Conservation (phyloP, 2,113 vertebrate genomes). For the Corvus hawaiiensis region DNA sequence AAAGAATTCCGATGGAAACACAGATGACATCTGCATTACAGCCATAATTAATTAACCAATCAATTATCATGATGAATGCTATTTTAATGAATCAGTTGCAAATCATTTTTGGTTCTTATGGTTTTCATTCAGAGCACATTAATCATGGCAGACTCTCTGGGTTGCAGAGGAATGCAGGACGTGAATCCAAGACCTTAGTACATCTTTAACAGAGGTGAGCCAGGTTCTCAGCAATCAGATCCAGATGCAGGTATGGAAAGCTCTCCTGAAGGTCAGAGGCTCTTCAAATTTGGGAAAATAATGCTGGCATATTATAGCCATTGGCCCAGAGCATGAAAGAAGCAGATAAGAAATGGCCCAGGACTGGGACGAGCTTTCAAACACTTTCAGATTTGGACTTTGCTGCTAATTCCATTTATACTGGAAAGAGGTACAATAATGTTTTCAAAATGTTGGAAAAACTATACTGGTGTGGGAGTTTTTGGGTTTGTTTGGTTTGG, state of each 20-base stretch:
- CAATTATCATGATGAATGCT: conserved; percentile 74
- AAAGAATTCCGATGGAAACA: conserved; percentile 65
- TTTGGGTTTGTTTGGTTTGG: background rate
- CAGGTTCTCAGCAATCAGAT: background rate
- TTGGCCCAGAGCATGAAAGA: background rate
- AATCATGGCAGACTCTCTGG: conserved; percentile 60
- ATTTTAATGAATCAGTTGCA: conserved; percentile 72
- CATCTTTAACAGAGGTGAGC: background rate
- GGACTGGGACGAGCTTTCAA: background rate
- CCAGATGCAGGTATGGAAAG: conserved; percentile 11
- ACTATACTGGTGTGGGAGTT: accelerated
- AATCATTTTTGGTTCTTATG: conserved; percentile 69
- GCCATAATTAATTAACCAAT: conserved; percentile 76
- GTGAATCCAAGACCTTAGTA: conserved; percentile 24
- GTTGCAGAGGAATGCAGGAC: conserved; percentile 38
- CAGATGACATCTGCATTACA: conserved; percentile 37
- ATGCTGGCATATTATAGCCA: background rate
- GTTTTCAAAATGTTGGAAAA: background rate
- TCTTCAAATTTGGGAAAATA: background rate
- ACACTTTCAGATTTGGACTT: background rate
- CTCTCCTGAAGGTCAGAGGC: background rate
- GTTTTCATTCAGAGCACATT: conserved; percentile 68
- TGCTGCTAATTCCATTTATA: background rate
- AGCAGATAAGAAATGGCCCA: background rate
- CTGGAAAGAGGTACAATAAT: background rate